Evolutionary conservation across 2,797 vertebrate species (phyloP).

Genomic region (Vipera ursinii): DNA sequence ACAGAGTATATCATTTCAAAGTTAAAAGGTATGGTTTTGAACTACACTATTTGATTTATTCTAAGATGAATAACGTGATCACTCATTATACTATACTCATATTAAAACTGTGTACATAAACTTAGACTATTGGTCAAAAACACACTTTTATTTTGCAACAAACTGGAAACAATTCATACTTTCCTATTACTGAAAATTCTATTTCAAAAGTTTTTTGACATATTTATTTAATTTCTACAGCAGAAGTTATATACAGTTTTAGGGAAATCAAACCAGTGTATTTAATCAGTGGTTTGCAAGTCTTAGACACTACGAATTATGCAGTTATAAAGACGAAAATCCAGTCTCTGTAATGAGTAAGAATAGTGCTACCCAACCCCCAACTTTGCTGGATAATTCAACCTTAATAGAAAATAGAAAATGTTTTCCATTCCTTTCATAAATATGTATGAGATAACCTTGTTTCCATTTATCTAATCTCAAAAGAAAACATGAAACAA

Average conservation of each 20-base stretch:
- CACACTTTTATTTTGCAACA: not conserved
- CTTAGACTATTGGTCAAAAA: not conserved
- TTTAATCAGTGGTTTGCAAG: conserved; percentile 6
- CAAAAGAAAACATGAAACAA: conserved; percentile 17
- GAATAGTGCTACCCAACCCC: conserved; percentile 67
- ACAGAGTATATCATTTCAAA: not conserved
- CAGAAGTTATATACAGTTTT: conserved; percentile 11
- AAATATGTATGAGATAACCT: conserved; percentile 53
- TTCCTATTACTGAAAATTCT: conserved; percentile 4
- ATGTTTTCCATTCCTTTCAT: conserved; percentile 62
- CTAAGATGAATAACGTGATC: not conserved
- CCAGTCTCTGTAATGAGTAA: conserved; percentile 56
- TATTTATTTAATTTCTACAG: not conserved
- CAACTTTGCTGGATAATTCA: conserved; percentile 62
- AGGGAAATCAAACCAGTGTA: conserved; percentile 8
- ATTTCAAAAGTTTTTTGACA: fast-evolving
- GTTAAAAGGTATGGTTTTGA: not conserved
- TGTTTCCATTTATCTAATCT: conserved; percentile 52
- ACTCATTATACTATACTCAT: conserved; percentile 11
- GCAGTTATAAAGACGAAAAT: conserved; percentile 56
- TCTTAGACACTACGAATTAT: conserved; percentile 31
- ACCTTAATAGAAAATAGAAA: conserved; percentile 53
- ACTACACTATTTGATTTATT: not conserved
- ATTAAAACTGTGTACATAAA: not conserved
- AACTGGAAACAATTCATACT: not conserved